Base-by-base conservation (phyloP, 1,140 invertebrate species). In the Plectrocnemia conspersa region DNA sequence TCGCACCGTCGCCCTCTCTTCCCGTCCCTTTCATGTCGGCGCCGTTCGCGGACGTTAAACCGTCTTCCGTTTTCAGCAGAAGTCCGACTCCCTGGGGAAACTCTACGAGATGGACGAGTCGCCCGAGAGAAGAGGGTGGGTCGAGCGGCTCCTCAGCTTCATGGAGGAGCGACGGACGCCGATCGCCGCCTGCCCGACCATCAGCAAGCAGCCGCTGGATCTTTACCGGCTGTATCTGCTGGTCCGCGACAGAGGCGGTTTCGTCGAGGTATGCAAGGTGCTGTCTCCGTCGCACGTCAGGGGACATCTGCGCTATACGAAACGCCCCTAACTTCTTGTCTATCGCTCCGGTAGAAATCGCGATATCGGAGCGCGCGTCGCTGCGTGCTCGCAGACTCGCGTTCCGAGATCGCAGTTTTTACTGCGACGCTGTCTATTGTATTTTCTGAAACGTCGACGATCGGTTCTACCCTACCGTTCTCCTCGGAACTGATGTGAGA, bases 191-290 rank as follows among this genome's bases (percentile, higher is more conserved):
- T 94, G 93, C 78, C 96, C 96, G 36, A 93, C 91, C 64, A 97
- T 98, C 74, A 93, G 89, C 75, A 98, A 98, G 81, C 93, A 96
- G 78, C 92, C 93, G 65, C 82, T 98, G 64, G 96, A 98, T 84
- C 85, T 98, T 64, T 98, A 92, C 82, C 82, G 89, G 66, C 85
- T 98, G 63, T 98, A 98, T 74, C 79, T 90, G 72, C 86, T 86
- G 75, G 93, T 97, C 66, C 91, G 93, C 78, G 93, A 97, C 67
- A 84, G 91, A 68, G 93, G 93, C 69, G 96, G 95, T 68, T 96
- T 97, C 82, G 84, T 94, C 74, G 93, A 97, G 86, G 93, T 97
- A 83, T 82, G 82, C 80, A 82, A 82, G 81, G 81, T 83, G 77
- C 77, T 80, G 79, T 82, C 79, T 68, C 69, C 68, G 52, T 24